Base-by-base conservation (phyloP, 2,888 invertebrate genomes). In the Plusia festucae region DNA sequence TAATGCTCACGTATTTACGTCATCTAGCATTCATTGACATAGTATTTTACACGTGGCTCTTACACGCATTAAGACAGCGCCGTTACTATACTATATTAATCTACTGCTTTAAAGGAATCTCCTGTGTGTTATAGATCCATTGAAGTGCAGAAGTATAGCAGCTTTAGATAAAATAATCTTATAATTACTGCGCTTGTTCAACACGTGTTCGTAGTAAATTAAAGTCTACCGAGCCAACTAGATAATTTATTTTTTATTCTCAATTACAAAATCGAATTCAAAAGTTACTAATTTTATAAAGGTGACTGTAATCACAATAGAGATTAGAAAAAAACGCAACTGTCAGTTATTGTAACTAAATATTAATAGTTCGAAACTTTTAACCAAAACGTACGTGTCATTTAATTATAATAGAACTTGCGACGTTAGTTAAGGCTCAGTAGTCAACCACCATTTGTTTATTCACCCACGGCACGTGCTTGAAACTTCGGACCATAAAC, bases 1-100 rank as follows among this genome's bases (percentile, higher is more conserved):
- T 64, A 73, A 69, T 58, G 51, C 16, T 46, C 49, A 32, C 55
- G 22, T 22, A 22, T 22, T 49, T 49, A 20, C 18, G 11, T 18
- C 20, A 49, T 13, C 9, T 20, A 49, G 7, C 16, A 49, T 49
- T 49, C 20, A 49, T 49, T 18, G 46, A 49, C 46, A 49, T 20
- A 20, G 18, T 16, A 40, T 40, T 40, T 40, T 40, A 40, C 40
- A 49, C 18, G 46, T 20, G 20, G 18, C 46, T 20, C 20, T 20
- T 49, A 49, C 18, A 20, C 9, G 46, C 46, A 16, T 18, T 46
- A 18, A 9, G 46, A 46, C 0, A 46, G 46, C 46, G 16, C 46
- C 9, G 18, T 8, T 30, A 30, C 30, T 30, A 30, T 9, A 9
- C 9, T 9, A 8, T 9, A 9, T 7, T 1, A 9, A 9, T 6